These are phyloP conservation scores for Paralichthys olivaceus DNA, from an alignment of 2,113 vertebrate genomes.

Conservation along the genomic window DNA sequence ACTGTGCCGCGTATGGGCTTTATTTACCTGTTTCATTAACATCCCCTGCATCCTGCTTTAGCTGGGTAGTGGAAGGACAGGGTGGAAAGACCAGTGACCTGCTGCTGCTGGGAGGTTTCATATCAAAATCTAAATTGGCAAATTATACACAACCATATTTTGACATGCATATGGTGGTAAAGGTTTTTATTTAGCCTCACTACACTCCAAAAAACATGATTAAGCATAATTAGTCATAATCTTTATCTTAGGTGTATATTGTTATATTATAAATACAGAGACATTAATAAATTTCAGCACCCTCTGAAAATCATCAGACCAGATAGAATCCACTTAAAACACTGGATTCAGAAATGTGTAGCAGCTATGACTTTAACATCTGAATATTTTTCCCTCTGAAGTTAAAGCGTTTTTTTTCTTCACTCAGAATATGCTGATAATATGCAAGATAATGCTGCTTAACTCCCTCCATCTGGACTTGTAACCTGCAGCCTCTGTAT, in stretches of 20 bases:
- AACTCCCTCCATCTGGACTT: slow-evolving; percentile 60
- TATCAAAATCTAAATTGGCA: background rate
- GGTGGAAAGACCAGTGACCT: background rate
- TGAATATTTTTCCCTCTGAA: background rate
- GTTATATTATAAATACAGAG: background rate
- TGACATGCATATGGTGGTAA: background rate
- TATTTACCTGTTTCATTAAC: background rate
- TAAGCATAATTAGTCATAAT: background rate
- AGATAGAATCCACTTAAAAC: slow-evolving; percentile 10
- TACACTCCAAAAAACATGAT: background rate
- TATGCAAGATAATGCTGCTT: slow-evolving; percentile 21
- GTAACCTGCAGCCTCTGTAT: slow-evolving; percentile 54
- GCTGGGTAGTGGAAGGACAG: background rate
- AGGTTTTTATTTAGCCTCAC: background rate
- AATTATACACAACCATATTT: background rate
- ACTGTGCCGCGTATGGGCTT: background rate
- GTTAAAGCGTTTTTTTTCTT: slow-evolving; percentile 1
- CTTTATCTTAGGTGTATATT: background rate
- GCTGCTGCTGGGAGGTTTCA: background rate
- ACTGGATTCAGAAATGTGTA: slow-evolving; percentile 4
- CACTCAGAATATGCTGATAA: slow-evolving; percentile 3
- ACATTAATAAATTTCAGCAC: slow-evolving; percentile 6
- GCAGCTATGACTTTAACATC: slow-evolving; percentile 10
- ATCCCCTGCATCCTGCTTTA: slow-evolving; percentile 8
- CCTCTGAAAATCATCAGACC: background rate